A percentile compares a stretch with the other conserved stretches of the same genome.
Conservation (phyloP, 2,888 invertebrate species). For the Harpalus rufipes region DNA sequence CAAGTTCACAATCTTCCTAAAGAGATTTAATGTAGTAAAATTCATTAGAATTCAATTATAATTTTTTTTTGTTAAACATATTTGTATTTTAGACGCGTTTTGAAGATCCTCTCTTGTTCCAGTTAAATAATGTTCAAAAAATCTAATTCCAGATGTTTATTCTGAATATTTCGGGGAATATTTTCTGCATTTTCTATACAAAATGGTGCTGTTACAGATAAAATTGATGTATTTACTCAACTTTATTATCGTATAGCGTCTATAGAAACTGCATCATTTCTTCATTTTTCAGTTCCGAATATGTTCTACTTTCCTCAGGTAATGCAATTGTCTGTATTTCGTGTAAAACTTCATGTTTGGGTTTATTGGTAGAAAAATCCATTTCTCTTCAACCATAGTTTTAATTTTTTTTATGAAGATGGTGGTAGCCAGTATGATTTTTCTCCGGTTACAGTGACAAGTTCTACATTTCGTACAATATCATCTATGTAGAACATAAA, state of each 20-base stretch:
- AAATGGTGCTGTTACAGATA: conserved; percentile 25
- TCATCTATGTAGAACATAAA: too few relatives aligned
- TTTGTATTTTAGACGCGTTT: neutral
- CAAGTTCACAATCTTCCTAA: too few relatives aligned
- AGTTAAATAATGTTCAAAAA: neutral
- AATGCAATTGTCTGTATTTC: conserved; percentile 1
- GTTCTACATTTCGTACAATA: too few relatives aligned
- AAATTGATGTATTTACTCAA: conserved; percentile 24
- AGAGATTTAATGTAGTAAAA: neutral
- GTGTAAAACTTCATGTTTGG: conserved; percentile 18
- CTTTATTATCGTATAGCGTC: neutral
- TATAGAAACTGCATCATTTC: conserved; percentile 9
- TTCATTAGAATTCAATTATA: neutral
- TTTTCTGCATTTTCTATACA: neutral
- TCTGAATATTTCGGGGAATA: neutral
- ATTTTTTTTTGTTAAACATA: neutral
- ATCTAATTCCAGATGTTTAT: conserved; percentile 1
- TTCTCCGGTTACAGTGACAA: too few relatives aligned
- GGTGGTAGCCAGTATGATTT: too few relatives aligned
- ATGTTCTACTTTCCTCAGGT: conserved; percentile 2
- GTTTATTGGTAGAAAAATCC: neutral
- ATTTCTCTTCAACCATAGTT: too few relatives aligned
- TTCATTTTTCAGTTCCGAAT: neutral
- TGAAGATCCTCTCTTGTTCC: neutral
- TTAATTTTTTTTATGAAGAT: too few relatives aligned